phyloP scores from a whole-genome alignment of 37 sponge, comb jelly and placozoan genomes.

The Theonella swinhoei region DNA sequence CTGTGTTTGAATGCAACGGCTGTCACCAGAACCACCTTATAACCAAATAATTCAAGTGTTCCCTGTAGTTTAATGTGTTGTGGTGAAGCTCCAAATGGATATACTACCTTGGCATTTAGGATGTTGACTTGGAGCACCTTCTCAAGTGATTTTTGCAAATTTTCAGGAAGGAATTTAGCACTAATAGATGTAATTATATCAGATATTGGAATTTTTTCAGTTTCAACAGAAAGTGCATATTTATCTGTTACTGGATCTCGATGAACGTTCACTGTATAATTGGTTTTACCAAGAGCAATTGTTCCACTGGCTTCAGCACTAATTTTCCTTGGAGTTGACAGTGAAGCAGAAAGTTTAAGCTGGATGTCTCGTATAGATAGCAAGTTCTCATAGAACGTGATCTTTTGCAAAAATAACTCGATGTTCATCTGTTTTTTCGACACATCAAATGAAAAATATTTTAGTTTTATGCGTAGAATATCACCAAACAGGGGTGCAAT shows the following conservation, averaged over 20 bases:
- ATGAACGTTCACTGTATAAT: neutral
- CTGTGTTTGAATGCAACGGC: neutral
- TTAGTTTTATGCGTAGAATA: neutral
- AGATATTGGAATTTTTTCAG: neutral
- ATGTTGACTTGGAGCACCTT: neutral
- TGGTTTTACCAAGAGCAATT: neutral
- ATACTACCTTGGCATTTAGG: neutral
- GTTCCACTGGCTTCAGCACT: neutral
- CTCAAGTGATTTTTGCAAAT: neutral
- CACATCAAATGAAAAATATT: neutral
- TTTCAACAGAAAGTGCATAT: neutral
- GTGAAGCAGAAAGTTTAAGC: neutral
- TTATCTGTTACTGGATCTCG: neutral
- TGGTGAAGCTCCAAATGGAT: neutral
- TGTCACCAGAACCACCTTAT: neutral
- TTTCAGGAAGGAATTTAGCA: neutral
- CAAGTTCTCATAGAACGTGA: neutral
- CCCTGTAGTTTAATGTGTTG: neutral
- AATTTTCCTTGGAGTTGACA: neutral
- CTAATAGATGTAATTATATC: neutral
- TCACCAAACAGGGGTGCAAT: neutral
- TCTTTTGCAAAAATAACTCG: neutral
- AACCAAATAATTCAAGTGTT: neutral
- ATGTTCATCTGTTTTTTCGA: neutral
- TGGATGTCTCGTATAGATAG: neutral